Evolutionary conservation across 2,888 invertebrate genomes (phyloP).

Genomic region (Neoaliturus tenellus): DNA sequence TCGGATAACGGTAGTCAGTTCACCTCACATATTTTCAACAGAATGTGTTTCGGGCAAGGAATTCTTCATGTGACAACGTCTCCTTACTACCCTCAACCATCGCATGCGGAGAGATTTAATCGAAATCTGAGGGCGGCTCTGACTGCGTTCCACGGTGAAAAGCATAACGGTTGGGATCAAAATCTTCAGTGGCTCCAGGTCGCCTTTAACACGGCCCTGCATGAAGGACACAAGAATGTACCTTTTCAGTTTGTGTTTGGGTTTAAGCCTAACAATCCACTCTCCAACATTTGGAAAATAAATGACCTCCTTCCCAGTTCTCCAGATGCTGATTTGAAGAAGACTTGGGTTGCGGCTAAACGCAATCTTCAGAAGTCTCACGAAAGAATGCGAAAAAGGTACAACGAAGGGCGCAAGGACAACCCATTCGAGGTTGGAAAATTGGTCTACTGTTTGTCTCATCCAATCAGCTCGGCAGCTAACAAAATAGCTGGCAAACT

Average conservation of each 20-base stretch:
- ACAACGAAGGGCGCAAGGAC: too few relatives aligned
- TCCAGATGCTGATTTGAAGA: too few relatives aligned
- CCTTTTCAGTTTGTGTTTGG: constrained; percentile 33
- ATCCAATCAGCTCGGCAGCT: too few relatives aligned
- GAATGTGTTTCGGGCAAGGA: constrained; percentile 15
- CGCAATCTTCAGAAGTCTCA: too few relatives aligned
- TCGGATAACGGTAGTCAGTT: constrained; percentile 48
- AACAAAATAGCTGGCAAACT: too few relatives aligned
- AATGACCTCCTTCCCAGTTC: too few relatives aligned
- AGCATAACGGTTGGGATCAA: constrained; percentile 20
- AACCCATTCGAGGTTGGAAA: too few relatives aligned
- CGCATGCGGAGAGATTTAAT: constrained; percentile 19
- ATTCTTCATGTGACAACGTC: constrained; percentile 29
- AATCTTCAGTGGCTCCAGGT: not conserved
- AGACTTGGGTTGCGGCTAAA: too few relatives aligned
- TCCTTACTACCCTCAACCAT: constrained; percentile 36
- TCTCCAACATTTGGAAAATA: not conserved
- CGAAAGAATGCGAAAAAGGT: too few relatives aligned
- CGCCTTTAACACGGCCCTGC: too few relatives aligned
- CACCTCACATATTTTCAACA: constrained; percentile 31
- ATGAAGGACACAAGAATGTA: not conserved
- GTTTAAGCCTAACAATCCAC: not conserved
- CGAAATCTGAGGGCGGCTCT: constrained; percentile 33
- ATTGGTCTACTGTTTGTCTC: too few relatives aligned
- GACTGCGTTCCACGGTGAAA: constrained; percentile 7